A percentile compares a stretch with the other conserved stretches of the same genome.
Evolutionary conservation across 2,888 invertebrate species (phyloP).

Genomic region (Orchesella flavescens): DNA sequence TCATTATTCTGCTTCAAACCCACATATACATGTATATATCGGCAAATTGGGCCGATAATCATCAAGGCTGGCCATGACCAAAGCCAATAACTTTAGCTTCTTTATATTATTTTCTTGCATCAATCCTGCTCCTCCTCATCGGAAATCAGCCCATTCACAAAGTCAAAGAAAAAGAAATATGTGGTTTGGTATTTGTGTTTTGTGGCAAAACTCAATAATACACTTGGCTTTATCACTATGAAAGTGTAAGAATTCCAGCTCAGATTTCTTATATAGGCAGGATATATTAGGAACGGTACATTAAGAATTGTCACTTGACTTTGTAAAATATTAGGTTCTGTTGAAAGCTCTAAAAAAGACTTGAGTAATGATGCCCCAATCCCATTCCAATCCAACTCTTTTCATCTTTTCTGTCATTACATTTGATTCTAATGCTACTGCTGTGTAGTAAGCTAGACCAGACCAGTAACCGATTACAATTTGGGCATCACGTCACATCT

Average conservation of each 20-base stretch:
- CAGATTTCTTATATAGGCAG: slow-evolving; percentile 15
- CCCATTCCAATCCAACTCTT: no score
- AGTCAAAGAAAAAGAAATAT: no score
- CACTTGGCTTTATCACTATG: no score
- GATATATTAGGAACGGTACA: slow-evolving; percentile 58
- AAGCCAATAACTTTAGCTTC: slow-evolving; percentile 7
- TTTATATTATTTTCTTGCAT: neutral
- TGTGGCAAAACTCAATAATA: no score
- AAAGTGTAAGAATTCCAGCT: no score
- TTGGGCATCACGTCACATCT: neutral
- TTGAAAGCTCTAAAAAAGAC: slow-evolving; percentile 4
- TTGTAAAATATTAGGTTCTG: neutral
- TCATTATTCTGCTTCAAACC: no score
- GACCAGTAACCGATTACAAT: neutral
- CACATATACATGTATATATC: no score
- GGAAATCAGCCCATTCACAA: no score
- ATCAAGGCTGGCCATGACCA: slow-evolving; percentile 48
- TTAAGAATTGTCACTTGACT: slow-evolving; percentile 47
- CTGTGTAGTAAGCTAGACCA: neutral
- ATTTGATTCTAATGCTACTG: neutral
- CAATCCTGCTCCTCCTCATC: no score
- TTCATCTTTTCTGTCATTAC: neutral
- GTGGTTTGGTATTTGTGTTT: no score
- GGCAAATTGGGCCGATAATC: no score
- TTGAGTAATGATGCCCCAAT: no score